These are phyloP conservation scores for Orius laevigatus DNA, from an alignment of 1,140 invertebrate genomes.

Conservation along the genomic window DNA sequence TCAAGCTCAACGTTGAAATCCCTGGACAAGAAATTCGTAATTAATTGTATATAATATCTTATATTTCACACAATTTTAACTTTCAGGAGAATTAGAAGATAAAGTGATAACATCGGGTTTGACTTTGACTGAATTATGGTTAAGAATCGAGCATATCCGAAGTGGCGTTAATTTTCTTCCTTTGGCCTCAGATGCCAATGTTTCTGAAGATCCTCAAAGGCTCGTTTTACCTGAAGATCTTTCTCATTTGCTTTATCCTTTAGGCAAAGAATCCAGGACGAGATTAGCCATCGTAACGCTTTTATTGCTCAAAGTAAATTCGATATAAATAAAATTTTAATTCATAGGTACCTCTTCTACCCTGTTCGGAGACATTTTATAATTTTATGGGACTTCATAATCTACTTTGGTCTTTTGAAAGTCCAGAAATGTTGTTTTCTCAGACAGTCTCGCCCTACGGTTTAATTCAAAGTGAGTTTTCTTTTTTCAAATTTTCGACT, in stretches of 20 bases:
- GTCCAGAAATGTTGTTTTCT: conserved; percentile 32
- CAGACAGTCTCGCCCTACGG: background rate
- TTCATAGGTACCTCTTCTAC: conserved; percentile 12
- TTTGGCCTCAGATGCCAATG: conserved; percentile 26
- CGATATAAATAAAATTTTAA: no score
- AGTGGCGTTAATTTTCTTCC: conserved; percentile 42
- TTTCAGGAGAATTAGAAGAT: conserved; percentile 40
- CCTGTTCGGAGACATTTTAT: background rate
- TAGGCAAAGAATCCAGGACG: conserved; percentile 34
- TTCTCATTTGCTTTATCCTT: conserved; percentile 41
- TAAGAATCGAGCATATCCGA: conserved; percentile 42
- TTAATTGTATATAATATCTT: background rate
- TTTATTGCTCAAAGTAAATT: conserved; percentile 32
- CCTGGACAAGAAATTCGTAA: conserved; percentile 17
- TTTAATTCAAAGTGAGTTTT: no score
- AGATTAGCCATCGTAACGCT: conserved; percentile 34
- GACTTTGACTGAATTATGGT: conserved; percentile 47
- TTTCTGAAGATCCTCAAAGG: conserved; percentile 36
- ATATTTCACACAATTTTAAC: conserved; percentile 1
- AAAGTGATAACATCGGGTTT: conserved; percentile 40
- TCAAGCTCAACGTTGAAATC: conserved; percentile 14
- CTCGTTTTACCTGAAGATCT: conserved; percentile 43
- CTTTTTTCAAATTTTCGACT: no score
- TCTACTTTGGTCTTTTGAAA: conserved; percentile 33
- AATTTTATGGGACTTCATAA: conserved; percentile 27